These are phyloP conservation scores for Cydia pomonella DNA, from an alignment of 1,140 invertebrate species.

Conservation along the genomic window DNA sequence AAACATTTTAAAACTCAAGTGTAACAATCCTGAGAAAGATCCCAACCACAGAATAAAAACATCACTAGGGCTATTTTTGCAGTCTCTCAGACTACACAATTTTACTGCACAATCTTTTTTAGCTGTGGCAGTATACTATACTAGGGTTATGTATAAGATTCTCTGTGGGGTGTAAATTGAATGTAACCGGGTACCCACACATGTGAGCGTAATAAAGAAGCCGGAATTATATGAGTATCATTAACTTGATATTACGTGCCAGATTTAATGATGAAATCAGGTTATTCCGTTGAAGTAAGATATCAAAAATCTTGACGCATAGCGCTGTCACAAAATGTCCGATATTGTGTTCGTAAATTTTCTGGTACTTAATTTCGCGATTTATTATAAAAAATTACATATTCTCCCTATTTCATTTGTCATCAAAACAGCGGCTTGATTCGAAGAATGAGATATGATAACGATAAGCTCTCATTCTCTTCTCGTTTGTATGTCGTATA, in stretches of 20 bases:
- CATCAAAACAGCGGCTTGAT: too few species aligned
- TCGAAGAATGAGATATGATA: too few species aligned
- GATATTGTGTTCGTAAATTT: not conserved
- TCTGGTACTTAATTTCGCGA: too few species aligned
- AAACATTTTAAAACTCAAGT: conserved; percentile 28
- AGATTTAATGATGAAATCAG: conserved; percentile 19
- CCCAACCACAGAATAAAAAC: conserved; percentile 7
- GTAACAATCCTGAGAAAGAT: conserved; percentile 17
- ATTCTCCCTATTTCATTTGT: too few species aligned
- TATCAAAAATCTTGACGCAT: too few species aligned
- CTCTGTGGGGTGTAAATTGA: conserved; percentile 28
- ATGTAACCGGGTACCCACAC: conserved; percentile 23
- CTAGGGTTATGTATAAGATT: conserved; percentile 5
- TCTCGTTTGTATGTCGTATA: too few species aligned
- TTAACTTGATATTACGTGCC: conserved; percentile 28
- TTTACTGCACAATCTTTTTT: not conserved
- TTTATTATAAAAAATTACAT: too few species aligned
- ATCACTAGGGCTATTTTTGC: too few species aligned
- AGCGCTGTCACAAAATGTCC: not conserved
- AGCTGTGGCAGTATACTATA: not conserved
- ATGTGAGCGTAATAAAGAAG: conserved; percentile 28
- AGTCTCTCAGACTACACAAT: not conserved
- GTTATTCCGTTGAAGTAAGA: conserved; percentile 1
- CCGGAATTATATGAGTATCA: conserved; percentile 29
- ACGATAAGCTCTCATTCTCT: too few species aligned